Base-by-base conservation (phyloP, 2,888 invertebrate genomes). In the Xylocampa areola region DNA sequence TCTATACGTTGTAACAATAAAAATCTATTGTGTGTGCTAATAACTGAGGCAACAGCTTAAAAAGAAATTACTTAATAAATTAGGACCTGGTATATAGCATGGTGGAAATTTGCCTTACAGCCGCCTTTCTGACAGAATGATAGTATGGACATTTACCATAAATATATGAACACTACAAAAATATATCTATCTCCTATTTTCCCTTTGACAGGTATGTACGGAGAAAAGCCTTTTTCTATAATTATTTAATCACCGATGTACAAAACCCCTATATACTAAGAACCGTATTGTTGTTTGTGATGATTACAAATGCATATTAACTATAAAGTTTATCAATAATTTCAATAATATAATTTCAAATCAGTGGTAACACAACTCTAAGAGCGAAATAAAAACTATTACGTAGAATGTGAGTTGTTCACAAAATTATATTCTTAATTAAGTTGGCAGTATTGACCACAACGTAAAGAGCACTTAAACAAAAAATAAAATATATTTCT, bases 301-400 rank as follows among this genome's bases (percentile, higher is more conserved):
- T 60, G 53, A 47, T 44, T 51, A 58, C 45, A 64, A 66, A 75
- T 54, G 54, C 40, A 48, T 59, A 59, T 48, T 47, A 36, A n/a
- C n/a, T 49, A 52, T 48, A 51, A 47, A 35, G 36, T 55, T 57
- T 29, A 51, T 54, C 33, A 57, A 55, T 68, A 63, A 65, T 73
- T 69, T 55, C n/a, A n/a, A n/a, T 41, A 50, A 70, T 60, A 68
- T 54, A 68, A 68, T 68, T 70, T 51, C 62, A 62, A 62, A 69
- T 61, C 69, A 57, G 55, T 73, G 73, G 76, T 73, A 73, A 73
- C 73, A 57, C 76, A 76, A 76, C 73, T 73, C 63, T 69, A 59
- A 49, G 76, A 72, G 76, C 63, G 51, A 76, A 75, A 66, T 51
- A 71, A 59, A 47, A 57, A 33, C 49, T 61, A 75, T 63, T 55